Conservation (phyloP, 1,140 invertebrate species). For the Drosophila obscura region DNA sequence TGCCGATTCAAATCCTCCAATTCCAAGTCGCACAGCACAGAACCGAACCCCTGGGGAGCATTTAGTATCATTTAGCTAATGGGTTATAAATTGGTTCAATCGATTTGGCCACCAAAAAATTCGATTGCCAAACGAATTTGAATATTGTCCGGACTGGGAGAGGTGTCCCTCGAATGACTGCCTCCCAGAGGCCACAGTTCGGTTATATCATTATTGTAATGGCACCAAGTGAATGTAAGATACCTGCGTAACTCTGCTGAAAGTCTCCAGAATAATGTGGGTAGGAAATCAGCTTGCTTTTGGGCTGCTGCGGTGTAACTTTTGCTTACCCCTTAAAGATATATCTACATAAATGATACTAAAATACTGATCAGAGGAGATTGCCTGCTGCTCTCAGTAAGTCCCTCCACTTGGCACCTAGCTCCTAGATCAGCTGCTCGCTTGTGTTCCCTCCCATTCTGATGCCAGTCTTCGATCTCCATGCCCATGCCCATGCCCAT, state of each 20-base stretch:
- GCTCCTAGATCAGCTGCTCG: too few relatives aligned
- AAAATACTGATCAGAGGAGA: too few relatives aligned
- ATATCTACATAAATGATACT: too few relatives aligned
- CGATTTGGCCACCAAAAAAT: constrained; percentile 34
- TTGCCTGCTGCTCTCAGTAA: too few relatives aligned
- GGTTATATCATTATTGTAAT: constrained; percentile 48
- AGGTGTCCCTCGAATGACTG: neutral
- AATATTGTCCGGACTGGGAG: neutral
- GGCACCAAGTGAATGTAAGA: neutral
- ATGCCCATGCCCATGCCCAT: neutral
- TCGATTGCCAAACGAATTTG: constrained; percentile 26
- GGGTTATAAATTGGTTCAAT: constrained; percentile 68
- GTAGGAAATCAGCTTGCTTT: too few relatives aligned
- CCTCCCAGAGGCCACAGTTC: constrained; percentile 26
- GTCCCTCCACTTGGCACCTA: too few relatives aligned
- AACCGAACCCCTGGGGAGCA: constrained; percentile 51
- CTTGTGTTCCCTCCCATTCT: too few relatives aligned
- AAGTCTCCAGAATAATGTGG: too few relatives aligned
- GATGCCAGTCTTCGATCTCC: too few relatives aligned
- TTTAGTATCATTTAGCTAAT: constrained; percentile 77
- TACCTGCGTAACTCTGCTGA: too few relatives aligned
- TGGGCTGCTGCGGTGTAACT: too few relatives aligned
- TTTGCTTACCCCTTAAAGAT: too few relatives aligned
- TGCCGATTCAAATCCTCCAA: constrained; percentile 28
- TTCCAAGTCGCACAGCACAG: constrained; percentile 1